Conservation (phyloP, 1,140 invertebrate species). For the Ericerus pela region DNA sequence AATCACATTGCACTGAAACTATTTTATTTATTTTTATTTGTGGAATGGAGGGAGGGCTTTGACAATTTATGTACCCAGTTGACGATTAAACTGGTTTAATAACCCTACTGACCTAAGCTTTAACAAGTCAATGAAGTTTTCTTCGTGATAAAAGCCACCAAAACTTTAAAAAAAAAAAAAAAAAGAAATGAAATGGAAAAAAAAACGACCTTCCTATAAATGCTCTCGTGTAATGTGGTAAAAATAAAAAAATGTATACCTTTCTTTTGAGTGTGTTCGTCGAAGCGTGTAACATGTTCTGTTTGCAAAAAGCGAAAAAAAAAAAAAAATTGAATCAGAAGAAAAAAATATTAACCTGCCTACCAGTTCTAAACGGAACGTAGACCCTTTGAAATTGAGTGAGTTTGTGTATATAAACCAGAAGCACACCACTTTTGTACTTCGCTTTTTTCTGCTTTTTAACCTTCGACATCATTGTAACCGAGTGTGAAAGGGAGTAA, state of each 20-base stretch:
- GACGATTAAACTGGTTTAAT: slow-evolving; percentile 11
- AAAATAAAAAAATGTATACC: neutral
- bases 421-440: slow-evolving; percentile 2
- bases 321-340: too few relatives aligned
- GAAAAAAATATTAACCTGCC: slow-evolving; percentile 11
- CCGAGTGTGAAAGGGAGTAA: neutral
- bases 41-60: neutral
- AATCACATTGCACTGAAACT: neutral
- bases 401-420: neutral
- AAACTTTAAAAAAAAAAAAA: too few relatives aligned
- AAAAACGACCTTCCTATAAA: too few relatives aligned
- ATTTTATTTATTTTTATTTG: too few relatives aligned
- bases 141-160: too few relatives aligned
- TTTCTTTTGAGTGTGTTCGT: neutral
- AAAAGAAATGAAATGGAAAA: too few relatives aligned
- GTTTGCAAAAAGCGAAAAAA: too few relatives aligned
- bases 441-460: neutral
- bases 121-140: neutral
- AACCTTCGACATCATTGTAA: neutral
- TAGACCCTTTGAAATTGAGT: neutral
- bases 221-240: slow-evolving; percentile 5
- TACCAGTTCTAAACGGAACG: too few relatives aligned
- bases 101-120: neutral
- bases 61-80: slow-evolving; percentile 9
- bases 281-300: slow-evolving; percentile 8